Percentiles rank a stretch among this genome's conserved stretches.
phyloP scores from a whole-genome alignment of 2,113 vertebrate species.

The Ciconia maguari region DNA sequence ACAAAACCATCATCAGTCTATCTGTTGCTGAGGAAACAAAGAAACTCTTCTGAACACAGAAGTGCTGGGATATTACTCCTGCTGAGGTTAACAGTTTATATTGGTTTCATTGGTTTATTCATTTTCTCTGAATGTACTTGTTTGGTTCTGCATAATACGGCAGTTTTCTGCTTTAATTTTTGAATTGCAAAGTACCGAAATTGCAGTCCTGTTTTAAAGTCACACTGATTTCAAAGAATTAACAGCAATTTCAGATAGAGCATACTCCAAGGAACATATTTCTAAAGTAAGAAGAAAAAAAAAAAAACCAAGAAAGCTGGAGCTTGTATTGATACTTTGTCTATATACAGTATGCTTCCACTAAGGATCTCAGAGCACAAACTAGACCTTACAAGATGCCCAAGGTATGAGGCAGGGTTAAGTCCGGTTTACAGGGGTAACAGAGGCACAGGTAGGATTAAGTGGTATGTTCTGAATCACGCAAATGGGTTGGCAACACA shows the following conservation, averaged over 20 bases:
- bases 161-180: not conserved
- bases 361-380: not conserved
- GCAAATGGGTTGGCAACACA: not conserved
- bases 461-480: not conserved
- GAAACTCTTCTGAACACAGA: not conserved
- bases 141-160: not conserved
- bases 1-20: not conserved
- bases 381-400: not conserved
- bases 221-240: not conserved
- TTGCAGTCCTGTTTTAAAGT: not conserved
- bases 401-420: not conserved
- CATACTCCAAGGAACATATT: not conserved
- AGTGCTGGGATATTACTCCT: not conserved
- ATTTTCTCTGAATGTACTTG: not conserved
- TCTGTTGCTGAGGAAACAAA: not conserved
- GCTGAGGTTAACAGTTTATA: not conserved
- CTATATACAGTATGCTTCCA: not conserved
- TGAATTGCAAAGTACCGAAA: not conserved
- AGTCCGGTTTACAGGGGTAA: not conserved
- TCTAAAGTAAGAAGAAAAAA: not conserved
- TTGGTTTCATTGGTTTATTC: not conserved
- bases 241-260: not conserved
- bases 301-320: not conserved
- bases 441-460: not conserved
- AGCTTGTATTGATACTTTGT: not conserved